Base-by-base conservation (phyloP, 2,888 invertebrate species). In the Microplitis deprimator region DNA sequence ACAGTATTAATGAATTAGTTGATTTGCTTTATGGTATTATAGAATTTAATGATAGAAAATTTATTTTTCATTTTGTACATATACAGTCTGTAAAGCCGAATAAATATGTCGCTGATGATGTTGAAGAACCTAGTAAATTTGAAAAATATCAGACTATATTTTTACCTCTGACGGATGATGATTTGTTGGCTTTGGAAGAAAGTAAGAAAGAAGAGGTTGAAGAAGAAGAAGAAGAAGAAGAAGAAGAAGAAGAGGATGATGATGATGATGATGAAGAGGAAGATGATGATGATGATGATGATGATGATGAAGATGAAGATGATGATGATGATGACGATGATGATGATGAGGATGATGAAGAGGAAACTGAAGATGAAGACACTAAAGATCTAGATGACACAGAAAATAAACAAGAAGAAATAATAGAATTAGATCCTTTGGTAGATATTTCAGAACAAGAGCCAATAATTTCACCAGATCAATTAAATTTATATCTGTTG, bases 101-200 rank as follows among this genome's bases (percentile, higher is more conserved):
- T n/a, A 83, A 86, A 17, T 85, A 83, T 68, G 17, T 78, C 1
- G 20, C 73, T 1, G 41, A 75, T 2, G 75, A 76, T 0, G 73
- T 85, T 5, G 75, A 79, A 6, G 8, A 83, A 0, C 83, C 84
- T 1, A 82, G 79, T 4, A 79, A 82, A 2, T 20, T 80, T 3
- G 83, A 82, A 20, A 85, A 76, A 59, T 86, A 82, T 79, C 64
- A 79, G 68, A 88, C 87, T 4, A 84, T 75, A 68, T 89, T 87
- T 65, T 78, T 89, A 41, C 89, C 89, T 0, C 82, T 89, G 2
- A 88, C 87, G 6, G 85, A 88, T 64, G 83, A 87, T 0, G 87
- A 88, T 81, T 73, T 88, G 8, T 4, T 76, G 16, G 79, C 76
- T 0, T 79, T 81, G 50, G 39, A 41, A 40, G 38, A 16, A 40